Percentiles rank a stretch among this genome's conserved stretches.
Evolutionary conservation across 2,888 invertebrate genomes (phyloP).

Genomic region (Limnephilus rhombicus): DNA sequence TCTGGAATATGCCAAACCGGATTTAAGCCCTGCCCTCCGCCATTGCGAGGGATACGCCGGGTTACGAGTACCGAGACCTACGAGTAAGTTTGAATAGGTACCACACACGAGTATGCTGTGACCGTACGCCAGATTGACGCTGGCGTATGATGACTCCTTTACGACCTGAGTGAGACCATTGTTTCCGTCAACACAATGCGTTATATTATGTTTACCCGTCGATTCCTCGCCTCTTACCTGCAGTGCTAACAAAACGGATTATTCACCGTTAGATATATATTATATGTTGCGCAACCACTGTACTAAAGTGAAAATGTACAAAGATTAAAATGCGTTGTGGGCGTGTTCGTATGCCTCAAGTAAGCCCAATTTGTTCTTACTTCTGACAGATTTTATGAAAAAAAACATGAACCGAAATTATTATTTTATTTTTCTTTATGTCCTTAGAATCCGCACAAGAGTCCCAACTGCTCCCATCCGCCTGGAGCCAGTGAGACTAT

Average conservation of each 20-base stretch:
- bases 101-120: neutral
- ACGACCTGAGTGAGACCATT: constrained; percentile 35
- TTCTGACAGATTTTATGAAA: neutral
- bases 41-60: constrained; percentile 8
- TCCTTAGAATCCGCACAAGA: too few relatives aligned
- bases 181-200: constrained; percentile 48
- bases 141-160: neutral
- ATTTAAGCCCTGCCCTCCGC: constrained; percentile 23
- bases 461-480: too few relatives aligned
- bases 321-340: neutral
- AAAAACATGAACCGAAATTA: too few relatives aligned
- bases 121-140: constrained; percentile 7
- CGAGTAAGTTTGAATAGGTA: too few relatives aligned
- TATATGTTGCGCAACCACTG: neutral
- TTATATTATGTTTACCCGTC: neutral
- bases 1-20: constrained; percentile 54
- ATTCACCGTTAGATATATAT: neutral
- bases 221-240: neutral
- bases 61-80: constrained; percentile 16
- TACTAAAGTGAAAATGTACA: neutral
- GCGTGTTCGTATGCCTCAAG: neutral
- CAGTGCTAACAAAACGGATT: neutral
- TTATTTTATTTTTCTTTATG: too few relatives aligned
- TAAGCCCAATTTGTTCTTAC: neutral
- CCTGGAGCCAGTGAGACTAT: too few relatives aligned